phyloP scores from a whole-genome alignment of 2,888 invertebrate genomes.

The Elysia crispata region DNA sequence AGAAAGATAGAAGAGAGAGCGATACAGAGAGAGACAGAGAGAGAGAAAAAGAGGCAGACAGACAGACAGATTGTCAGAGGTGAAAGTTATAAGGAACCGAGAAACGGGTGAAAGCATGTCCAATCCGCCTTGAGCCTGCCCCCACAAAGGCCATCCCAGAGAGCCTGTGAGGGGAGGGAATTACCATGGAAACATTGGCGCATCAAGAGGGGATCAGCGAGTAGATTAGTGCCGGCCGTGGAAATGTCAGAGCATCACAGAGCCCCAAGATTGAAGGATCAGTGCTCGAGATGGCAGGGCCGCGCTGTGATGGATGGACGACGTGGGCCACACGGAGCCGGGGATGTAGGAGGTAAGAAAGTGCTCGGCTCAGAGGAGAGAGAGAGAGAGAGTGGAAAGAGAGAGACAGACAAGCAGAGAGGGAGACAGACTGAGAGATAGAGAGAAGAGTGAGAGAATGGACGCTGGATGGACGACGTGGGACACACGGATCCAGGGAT shows the following conservation, averaged over 20 bases:
- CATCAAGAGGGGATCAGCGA: slow-evolving; percentile 40
- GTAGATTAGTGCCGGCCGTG: slow-evolving; percentile 25
- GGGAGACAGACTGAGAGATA: neutral
- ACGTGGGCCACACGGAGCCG: neutral
- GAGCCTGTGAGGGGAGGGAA: slow-evolving; percentile 21
- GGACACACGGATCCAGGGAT: too few relatives aligned
- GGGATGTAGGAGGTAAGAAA: neutral
- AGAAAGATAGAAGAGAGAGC: slow-evolving; percentile 1
- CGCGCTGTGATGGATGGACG: neutral
- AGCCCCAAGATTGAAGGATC: slow-evolving; percentile 29
- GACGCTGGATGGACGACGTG: too few relatives aligned
- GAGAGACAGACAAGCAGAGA: neutral
- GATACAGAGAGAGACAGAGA: too few relatives aligned
- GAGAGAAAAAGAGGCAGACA: too few relatives aligned
- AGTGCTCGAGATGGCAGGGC: slow-evolving; percentile 20
- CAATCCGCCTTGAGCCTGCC: too few relatives aligned
- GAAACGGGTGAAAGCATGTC: too few relatives aligned
- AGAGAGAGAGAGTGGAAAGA: neutral
- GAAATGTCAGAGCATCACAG: slow-evolving; percentile 12
- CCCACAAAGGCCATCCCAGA: neutral
- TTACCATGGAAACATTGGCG: slow-evolving; percentile 36
- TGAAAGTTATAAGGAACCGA: too few relatives aligned
- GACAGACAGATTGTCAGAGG: too few relatives aligned
- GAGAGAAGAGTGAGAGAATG: neutral
- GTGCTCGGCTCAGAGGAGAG: neutral